Evolutionary conservation across 2,888 invertebrate species (phyloP), one percentile per base, ranked within the genome.

Genomic region (Drosophila demipolita): DNA sequence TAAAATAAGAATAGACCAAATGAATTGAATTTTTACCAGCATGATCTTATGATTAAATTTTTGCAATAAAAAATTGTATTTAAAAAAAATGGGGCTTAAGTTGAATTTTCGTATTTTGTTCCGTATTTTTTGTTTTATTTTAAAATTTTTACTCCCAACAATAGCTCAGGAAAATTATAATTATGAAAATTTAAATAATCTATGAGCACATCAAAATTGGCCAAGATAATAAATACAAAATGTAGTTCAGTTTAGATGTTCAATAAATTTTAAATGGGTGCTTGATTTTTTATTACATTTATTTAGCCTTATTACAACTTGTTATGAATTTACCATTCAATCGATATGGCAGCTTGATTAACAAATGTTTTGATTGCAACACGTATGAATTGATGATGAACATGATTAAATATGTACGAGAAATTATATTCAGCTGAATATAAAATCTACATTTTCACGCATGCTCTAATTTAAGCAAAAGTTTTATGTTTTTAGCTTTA

Each of bases 221-320:
- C 7, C 9, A 48, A 42, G 20, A 57, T 55, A 61, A 60, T 65
- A 69, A 1, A 42, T 17, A 12, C 17, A 66, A 48, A 72, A 26
- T 67, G 40, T 58, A 17, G n/a, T n/a, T 40, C n/a, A n/a, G n/a
- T 20, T 8, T 5, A 42, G 20, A 59, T 78, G 70, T 72, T 61
- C 67, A 78, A 87, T 83, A 71, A 75, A 87, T 83, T 71, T 87
- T 82, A 78, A 64, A 40, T 40, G n/a, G 8, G 0, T n/a, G 7
- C 17, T 40, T 40, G 17, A n/a, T 40, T 8, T n/a, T 7, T 7
- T 36, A 17, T 15, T 7, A 15, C 0, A 36, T 7, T 36, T 15
- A 36, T 0, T 36, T 36, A 36, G 7, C 3, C 15, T 15, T 15
- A 2, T 36, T 36, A 17, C 38, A 38, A 17, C 38, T 23, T 23